Evolutionary conservation across 2,113 vertebrate genomes (phyloP).

Genomic region (Calidris pugnax): DNA sequence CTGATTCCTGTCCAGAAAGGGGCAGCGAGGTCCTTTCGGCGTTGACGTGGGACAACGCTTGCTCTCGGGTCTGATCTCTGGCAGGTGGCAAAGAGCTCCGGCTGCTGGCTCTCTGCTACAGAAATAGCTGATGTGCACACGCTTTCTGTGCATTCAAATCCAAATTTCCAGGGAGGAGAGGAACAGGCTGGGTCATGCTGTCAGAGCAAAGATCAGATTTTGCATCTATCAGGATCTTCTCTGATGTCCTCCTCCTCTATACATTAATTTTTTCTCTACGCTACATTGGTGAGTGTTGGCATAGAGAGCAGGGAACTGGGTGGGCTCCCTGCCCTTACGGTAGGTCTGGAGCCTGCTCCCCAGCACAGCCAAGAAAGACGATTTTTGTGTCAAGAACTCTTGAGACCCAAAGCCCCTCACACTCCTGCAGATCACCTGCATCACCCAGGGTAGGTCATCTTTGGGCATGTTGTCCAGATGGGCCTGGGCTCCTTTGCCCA

Average conservation of each 20-base stretch:
- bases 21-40: neutral
- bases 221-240: neutral
- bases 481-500: neutral
- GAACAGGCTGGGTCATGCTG: neutral
- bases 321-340: neutral
- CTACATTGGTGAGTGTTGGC: neutral
- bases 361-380: neutral
- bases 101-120: neutral
- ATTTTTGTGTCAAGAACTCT: neutral
- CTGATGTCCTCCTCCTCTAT: neutral
- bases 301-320: neutral
- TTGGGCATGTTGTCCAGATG: neutral
- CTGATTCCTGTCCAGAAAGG: neutral
- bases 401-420: neutral
- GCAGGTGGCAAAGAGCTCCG: neutral
- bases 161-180: neutral
- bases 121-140: neutral
- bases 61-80: neutral
- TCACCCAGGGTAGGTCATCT: neutral
- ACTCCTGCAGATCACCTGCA: neutral
- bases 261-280: neutral
- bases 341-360: neutral
- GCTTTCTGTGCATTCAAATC: neutral
- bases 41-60: accelerated
- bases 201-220: slow-evolving; percentile 8